phyloP scores from a whole-genome alignment of 2,888 invertebrate species.

The Xanthia togata region DNA sequence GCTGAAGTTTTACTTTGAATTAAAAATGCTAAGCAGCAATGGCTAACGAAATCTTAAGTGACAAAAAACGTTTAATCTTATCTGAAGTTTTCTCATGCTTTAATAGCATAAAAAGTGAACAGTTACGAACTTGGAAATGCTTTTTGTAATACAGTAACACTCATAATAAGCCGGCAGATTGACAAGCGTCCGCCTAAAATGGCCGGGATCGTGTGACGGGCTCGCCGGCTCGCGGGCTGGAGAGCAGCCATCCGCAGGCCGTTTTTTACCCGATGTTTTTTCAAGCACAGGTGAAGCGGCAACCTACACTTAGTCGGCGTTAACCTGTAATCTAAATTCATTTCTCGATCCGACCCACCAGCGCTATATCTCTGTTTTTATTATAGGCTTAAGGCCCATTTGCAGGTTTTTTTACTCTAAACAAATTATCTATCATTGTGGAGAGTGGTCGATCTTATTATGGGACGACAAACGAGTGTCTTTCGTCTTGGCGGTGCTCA shows the following conservation, averaged over 20 bases:
- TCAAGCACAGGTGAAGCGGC: constrained; percentile 86
- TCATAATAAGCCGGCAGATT: constrained; percentile 78
- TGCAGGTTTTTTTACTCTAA: constrained; percentile 88
- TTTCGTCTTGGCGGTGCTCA: constrained; percentile 63
- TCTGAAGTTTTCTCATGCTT: constrained; percentile 74
- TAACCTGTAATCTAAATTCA: constrained; percentile 91
- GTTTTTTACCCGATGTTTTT: constrained; percentile 84
- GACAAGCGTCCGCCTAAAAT: constrained; percentile 78
- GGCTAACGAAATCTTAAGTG: constrained; percentile 51
- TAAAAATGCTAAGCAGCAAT: constrained; percentile 48
- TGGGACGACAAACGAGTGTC: constrained; percentile 80
- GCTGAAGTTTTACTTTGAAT: constrained; percentile 41
- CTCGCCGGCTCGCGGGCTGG: constrained; percentile 39
- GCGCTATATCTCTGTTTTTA: constrained; percentile 89
- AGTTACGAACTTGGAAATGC: constrained; percentile 74
- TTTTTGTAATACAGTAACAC: constrained; percentile 79
- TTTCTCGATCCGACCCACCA: constrained; percentile 89
- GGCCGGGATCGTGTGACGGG: constrained; percentile 77
- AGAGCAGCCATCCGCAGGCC: constrained; percentile 70
- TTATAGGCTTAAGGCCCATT: constrained; percentile 89
- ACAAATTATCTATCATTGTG: constrained; percentile 89
- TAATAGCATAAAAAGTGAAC: constrained; percentile 72
- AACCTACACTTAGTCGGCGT: constrained; percentile 90
- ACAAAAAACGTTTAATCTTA: constrained; percentile 64
- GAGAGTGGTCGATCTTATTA: constrained; percentile 86